These are phyloP conservation scores for Phylloscopus trochiloides DNA, from an alignment of 2,113 vertebrate species.

Conservation along the genomic window DNA sequence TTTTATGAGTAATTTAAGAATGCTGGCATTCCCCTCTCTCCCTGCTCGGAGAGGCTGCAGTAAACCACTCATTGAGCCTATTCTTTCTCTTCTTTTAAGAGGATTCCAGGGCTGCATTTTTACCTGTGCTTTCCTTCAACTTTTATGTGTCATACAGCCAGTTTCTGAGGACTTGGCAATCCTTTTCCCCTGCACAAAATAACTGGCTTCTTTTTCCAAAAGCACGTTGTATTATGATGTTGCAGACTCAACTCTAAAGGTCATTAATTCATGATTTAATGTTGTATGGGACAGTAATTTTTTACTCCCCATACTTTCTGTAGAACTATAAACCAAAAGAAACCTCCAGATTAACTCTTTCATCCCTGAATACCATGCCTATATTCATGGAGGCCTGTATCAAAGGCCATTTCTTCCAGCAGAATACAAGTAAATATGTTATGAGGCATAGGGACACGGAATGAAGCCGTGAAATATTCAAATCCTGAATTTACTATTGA, in stretches of 20 bases:
- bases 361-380: background rate
- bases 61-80: background rate
- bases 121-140: background rate
- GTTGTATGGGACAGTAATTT: background rate
- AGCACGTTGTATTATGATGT: background rate
- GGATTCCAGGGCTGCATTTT: background rate
- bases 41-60: background rate
- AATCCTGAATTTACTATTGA: conserved; percentile 43
- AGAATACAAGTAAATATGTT: background rate
- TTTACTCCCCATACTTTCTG: background rate
- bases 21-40: background rate
- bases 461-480: conserved; percentile 46
- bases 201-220: background rate
- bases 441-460: background rate
- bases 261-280: background rate
- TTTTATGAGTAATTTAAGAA: conserved; percentile 55
- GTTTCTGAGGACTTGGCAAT: background rate
- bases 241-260: background rate
- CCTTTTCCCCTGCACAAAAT: background rate
- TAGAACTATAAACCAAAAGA: background rate
- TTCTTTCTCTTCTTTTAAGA: background rate
- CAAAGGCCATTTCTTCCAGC: background rate
- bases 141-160: background rate
- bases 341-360: background rate
- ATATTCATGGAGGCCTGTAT: background rate